phyloP scores from a whole-genome alignment of 2,888 invertebrate genomes.

The Ochropleura plecta region DNA sequence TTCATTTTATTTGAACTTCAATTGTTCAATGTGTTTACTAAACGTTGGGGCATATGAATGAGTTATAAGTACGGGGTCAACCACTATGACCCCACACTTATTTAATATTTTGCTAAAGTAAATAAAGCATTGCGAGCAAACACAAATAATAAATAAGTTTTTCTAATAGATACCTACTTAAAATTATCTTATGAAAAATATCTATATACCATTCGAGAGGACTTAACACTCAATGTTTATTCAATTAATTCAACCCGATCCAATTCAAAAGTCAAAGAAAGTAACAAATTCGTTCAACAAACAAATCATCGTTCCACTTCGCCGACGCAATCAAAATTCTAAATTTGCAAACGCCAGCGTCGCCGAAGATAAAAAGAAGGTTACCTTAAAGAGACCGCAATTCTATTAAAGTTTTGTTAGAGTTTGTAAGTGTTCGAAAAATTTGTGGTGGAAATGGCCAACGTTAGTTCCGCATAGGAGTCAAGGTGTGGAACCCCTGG shows the following conservation, averaged over 20 bases:
- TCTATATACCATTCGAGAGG: conserved; percentile 16
- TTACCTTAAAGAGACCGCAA: conserved; percentile 67
- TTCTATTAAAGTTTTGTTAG: conserved; percentile 72
- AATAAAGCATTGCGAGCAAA: conserved; percentile 2
- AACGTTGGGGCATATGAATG: conserved; percentile 3
- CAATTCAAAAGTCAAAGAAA: conserved; percentile 43
- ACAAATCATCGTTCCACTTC: conserved; percentile 45
- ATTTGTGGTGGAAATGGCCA: conserved; percentile 79
- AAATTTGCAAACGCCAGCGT: conserved; percentile 53
- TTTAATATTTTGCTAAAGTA: not conserved
- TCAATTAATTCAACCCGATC: conserved; percentile 31
- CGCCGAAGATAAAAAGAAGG: conserved; percentile 53
- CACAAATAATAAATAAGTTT: not conserved
- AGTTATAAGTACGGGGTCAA: not conserved
- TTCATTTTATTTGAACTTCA: conserved; percentile 76
- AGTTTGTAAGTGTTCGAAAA: conserved; percentile 76
- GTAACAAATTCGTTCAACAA: conserved; percentile 42
- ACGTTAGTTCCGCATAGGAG: conserved; percentile 77
- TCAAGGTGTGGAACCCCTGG: conserved; percentile 75
- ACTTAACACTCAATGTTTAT: not conserved
- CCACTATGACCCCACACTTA: not conserved
- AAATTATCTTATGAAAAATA: not conserved
- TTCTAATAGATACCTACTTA: not conserved
- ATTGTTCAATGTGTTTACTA: conserved; percentile 58
- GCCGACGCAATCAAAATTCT: conserved; percentile 52